Percentiles rank a stretch among this genome's conserved stretches.
Evolutionary conservation across 2,888 invertebrate species (phyloP).

Genomic region (Drosophila yooni): DNA sequence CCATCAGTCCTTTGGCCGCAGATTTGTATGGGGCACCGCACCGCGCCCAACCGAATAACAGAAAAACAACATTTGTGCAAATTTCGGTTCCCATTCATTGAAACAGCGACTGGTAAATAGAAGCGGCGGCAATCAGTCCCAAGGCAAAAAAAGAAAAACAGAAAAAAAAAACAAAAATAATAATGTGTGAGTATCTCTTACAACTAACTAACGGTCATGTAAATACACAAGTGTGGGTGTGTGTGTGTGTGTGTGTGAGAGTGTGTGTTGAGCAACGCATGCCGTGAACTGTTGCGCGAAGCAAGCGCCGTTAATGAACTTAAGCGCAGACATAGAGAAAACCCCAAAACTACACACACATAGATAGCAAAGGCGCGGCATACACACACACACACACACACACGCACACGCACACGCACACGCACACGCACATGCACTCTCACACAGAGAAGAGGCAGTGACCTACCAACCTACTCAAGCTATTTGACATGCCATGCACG

Average conservation of each 20-base stretch:
- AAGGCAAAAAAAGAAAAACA: constrained; percentile 17
- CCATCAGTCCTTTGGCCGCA: constrained; percentile 49
- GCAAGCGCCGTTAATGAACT: constrained; percentile 72
- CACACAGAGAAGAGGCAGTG: constrained; percentile 52
- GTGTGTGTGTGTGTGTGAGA: not conserved
- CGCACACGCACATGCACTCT: constrained; percentile 10
- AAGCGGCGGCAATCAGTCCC: constrained; percentile 50
- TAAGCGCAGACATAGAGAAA: constrained; percentile 59
- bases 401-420: constrained; percentile 3
- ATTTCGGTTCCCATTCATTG: constrained; percentile 45
- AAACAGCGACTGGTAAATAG: constrained; percentile 35
- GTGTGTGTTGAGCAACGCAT: constrained; percentile 27
- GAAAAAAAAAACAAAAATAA: not conserved
- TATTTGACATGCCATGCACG: constrained; percentile 59
- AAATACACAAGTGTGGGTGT: constrained; percentile 8
- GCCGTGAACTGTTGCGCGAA: constrained; percentile 74
- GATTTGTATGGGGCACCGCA: constrained; percentile 42
- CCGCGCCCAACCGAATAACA: constrained; percentile 31
- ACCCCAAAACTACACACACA: constrained; percentile 13
- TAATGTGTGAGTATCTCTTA: constrained; percentile 49
- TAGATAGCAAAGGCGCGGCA: constrained; percentile 34
- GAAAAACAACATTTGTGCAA: constrained; percentile 42
- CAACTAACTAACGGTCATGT: constrained; percentile 57
- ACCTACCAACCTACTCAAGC: constrained; percentile 77
- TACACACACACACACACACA: constrained; percentile 17